phyloP scores from a whole-genome alignment of 2,797 vertebrate species.

The Chiloscyllium punctatum region DNA sequence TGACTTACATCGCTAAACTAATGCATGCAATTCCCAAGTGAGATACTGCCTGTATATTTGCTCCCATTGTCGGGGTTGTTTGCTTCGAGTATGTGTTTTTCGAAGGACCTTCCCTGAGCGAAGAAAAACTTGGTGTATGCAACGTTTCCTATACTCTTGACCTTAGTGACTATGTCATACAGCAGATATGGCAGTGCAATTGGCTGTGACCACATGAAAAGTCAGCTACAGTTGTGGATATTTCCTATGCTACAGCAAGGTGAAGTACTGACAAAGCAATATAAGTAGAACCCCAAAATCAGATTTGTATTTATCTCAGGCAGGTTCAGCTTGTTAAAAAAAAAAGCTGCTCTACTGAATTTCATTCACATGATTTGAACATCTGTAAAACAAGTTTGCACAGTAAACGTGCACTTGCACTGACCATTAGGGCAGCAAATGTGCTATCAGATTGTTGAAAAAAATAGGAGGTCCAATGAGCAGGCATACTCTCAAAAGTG shows the following conservation, averaged over 20 bases:
- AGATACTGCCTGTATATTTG: neutral
- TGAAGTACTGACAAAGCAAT: neutral
- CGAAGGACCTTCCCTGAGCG: neutral
- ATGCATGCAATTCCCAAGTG: neutral
- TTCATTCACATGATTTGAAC: neutral
- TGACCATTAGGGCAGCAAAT: neutral
- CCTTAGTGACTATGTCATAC: neutral
- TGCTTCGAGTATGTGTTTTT: neutral
- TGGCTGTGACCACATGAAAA: neutral
- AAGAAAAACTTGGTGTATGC: neutral
- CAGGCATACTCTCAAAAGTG: neutral
- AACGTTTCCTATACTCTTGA: neutral
- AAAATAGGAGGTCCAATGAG: neutral
- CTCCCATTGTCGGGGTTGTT: neutral
- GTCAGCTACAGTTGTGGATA: neutral
- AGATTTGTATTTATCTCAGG: neutral
- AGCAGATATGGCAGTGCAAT: neutral
- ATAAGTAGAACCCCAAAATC: neutral
- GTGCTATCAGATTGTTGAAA: neutral
- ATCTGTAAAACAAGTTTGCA: neutral
- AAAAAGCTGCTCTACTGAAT: neutral
- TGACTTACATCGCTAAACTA: neutral
- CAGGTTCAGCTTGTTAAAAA: neutral
- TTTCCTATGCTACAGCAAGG: neutral
- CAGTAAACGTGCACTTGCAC: neutral